Evolutionary conservation across 1,140 invertebrate species (phyloP).

Genomic region (Bathynomus jamesi): DNA sequence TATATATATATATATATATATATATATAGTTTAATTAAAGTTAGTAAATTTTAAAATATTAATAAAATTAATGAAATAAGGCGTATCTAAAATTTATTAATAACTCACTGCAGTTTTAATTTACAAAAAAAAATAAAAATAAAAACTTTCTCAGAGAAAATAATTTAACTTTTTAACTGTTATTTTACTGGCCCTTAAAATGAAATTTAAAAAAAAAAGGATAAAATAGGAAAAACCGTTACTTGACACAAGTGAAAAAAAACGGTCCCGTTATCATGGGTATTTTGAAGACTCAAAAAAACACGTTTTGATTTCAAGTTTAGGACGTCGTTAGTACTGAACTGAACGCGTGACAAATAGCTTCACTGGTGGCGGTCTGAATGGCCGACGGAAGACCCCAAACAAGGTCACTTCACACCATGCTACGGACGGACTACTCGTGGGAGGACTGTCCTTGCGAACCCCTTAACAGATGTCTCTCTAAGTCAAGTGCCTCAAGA

Average conservation of each 20-base stretch:
- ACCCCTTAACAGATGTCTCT: neutral
- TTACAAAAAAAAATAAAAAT: too few relatives aligned
- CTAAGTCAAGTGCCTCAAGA: neutral
- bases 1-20: neutral
- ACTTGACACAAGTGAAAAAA: too few relatives aligned
- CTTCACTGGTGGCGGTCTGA: neutral
- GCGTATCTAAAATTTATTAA: too few relatives aligned
- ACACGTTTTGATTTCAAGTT: too few relatives aligned
- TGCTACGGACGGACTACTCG: neutral
- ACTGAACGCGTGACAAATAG: neutral
- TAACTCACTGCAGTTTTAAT: too few relatives aligned
- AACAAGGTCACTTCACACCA: neutral
- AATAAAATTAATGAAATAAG: too few relatives aligned
- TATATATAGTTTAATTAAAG: neutral
- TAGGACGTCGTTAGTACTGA: neutral
- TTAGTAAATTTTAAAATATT: neutral
- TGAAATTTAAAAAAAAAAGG: too few relatives aligned
- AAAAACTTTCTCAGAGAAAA: too few relatives aligned
- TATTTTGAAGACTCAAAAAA: neutral
- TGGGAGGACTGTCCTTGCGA: neutral
- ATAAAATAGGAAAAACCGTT: too few relatives aligned
- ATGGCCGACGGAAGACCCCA: neutral
- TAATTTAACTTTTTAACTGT: too few relatives aligned
- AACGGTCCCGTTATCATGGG: neutral
- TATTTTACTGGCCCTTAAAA: too few relatives aligned